Base-by-base conservation (phyloP, 1,140 invertebrate species). In the Penaeus vannamei region DNA sequence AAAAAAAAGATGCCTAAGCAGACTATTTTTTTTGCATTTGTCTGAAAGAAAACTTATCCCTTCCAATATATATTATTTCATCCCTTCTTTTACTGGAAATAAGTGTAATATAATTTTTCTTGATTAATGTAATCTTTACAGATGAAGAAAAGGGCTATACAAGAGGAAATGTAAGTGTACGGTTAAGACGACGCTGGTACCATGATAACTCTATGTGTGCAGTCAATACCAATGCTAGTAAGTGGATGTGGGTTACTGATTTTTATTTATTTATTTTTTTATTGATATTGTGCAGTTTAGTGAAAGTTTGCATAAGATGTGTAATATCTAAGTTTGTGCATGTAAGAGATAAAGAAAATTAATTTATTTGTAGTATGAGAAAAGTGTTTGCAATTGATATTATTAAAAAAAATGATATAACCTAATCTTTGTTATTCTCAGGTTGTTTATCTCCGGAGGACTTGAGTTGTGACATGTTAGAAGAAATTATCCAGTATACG, bases 131-230 rank as follows among this genome's bases (percentile, higher is more conserved):
- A 12, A 14, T 53, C 26, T 69, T 64, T 62, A 10, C 87, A 89
- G 87, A 89, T 66, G 87, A 89, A 46, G 87, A 89, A 60, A 89
- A 89, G 32, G 87, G 87, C 0, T 89, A 89, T 60, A 85, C 87
- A 8, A 77, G 82, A 79, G 87, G 87, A 77, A 89, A 84, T 80
- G 87, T 89, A 23, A 89, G 69, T 66, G 87, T 89, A 29, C 76
- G 87, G 36, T 64, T 89, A 84, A 59, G 87, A 53, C 82, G 87
- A n/a, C 64, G 87, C n/a, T 89, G 87, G 87, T 89, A 89, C 36
- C 87, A 89, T 66, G 87, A 89, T 83, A 89, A 89, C 72, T 89
- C 87, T 1, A 69, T 89, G 32, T 77, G 66, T 84, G 87, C 87
- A 0, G 82, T 89, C 32, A 89, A 89, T 60, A 84, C 87, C 17